A percentile compares a stretch with the other conserved stretches of the same genome.
phyloP scores from a whole-genome alignment of 2,113 vertebrate species.

The Cnemophilus loriae region DNA sequence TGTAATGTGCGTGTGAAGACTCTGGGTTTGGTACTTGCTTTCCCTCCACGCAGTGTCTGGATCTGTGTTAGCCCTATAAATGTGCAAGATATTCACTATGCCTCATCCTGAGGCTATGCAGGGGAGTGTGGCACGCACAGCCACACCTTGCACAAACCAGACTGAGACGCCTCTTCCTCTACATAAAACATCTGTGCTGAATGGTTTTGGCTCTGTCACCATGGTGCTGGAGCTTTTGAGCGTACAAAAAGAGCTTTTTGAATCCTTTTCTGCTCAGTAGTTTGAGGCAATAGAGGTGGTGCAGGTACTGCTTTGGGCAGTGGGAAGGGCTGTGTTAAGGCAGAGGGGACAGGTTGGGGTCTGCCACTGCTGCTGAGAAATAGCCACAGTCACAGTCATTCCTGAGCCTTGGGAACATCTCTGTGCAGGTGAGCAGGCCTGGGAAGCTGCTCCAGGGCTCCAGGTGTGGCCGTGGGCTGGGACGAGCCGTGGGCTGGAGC shows the following conservation, averaged over 20 bases:
- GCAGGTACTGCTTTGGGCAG: not conserved
- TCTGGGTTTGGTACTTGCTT: not conserved
- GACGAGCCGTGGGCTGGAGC: rapidly evolving
- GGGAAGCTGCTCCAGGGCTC: not conserved
- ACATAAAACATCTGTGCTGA: not conserved
- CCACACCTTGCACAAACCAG: not conserved
- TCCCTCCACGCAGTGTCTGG: not conserved
- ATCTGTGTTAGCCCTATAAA: not conserved
- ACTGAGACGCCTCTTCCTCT: not conserved
- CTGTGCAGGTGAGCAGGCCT: not conserved
- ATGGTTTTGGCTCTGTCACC: not conserved
- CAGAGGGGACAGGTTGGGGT: not conserved
- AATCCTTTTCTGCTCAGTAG: not conserved
- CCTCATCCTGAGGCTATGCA: not conserved
- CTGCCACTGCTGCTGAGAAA: not conserved
- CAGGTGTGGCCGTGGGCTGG: not conserved
- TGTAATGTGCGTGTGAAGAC: not conserved
- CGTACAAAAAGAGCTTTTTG: not conserved
- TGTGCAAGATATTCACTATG: rapidly evolving
- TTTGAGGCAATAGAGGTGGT: not conserved
- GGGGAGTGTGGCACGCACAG: not conserved
- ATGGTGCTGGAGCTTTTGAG: not conserved
- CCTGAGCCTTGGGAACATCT: not conserved
- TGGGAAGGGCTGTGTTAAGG: not conserved
- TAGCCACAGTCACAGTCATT: not conserved